Evolutionary conservation across 2,113 vertebrate genomes (phyloP), one percentile per base, ranked within the genome.

Genomic region (Lichenostomus cassidix): DNA sequence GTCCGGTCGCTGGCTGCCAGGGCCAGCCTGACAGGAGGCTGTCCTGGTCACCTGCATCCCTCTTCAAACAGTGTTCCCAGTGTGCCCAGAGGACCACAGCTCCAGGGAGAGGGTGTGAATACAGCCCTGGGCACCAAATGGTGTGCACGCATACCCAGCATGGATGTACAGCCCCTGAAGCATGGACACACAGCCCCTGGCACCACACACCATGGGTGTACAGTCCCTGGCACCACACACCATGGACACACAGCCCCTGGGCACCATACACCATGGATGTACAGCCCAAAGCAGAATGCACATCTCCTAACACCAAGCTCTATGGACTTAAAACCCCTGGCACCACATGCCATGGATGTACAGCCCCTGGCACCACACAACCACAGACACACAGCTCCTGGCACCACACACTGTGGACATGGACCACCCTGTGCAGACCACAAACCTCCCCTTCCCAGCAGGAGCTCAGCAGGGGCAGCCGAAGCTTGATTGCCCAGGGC

Each of bases 341-440:
- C 42, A 69, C 23, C 41, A 47, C 22, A 44, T 39, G 39, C 39
- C 39, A 39, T 39, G 39, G 39, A 39, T 39, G 39, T 39, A 39
- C 39, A 39, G 39, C 39, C 39, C 39, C 39, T 39, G 3, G 52
- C 42, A 69, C 29, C 41, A 47, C 22, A 44, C 44, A 7, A 75
- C 28, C 27, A 20, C 15, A 15, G 3, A 22, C 3, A 2, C 25
- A 52, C 50, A 49, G 5, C 50, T 42, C 21, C 33, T 50, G 8
- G 47, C 24, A 89, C 20, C 42, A 8, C 25, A 28, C 1, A n/a
- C 69, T 1, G 0, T n/a, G 31, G 27, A 5, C 12, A 1, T 5
- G 1, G 0, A 14, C 29, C 55, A 20, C 24, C 60, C 42, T 1
- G 12, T 4, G n/a, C 62, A 24, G 24, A 20, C 22, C 81, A 23